These are phyloP conservation scores for Stichodactyla mertensii DNA, from an alignment of 64 coral and sea anemone species.

Conservation along the genomic window DNA sequence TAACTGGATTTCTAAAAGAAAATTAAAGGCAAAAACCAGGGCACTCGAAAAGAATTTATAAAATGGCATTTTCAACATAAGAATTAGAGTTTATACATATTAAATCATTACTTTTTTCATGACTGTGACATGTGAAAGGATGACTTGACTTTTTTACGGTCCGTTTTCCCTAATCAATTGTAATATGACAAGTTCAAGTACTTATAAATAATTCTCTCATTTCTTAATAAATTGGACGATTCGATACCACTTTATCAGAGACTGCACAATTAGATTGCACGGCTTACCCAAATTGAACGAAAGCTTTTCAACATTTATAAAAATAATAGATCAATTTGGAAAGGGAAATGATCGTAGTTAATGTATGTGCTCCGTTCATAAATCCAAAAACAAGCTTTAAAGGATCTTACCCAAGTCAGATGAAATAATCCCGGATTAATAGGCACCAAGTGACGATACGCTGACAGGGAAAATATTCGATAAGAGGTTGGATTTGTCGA, in stretches of 20 bases:
- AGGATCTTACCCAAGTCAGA: conserved; percentile 25
- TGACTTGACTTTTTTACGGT: conserved; percentile 18
- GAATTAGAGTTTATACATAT: conserved; percentile 8
- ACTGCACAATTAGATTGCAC: neutral
- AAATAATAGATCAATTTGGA: conserved; percentile 21
- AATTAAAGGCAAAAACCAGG: neutral
- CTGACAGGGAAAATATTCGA: conserved; percentile 55
- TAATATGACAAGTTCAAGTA: conserved; percentile 35
- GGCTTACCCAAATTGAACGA: conserved; percentile 20
- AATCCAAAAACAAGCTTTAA: conserved; percentile 31
- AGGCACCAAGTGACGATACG: conserved; percentile 40
- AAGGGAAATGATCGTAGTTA: conserved; percentile 24
- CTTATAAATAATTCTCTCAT: conserved; percentile 35
- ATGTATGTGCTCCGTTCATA: conserved; percentile 13
- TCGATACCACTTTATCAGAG: conserved; percentile 22
- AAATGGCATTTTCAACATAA: neutral
- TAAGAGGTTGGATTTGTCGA: conserved; percentile 59
- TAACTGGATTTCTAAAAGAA: neutral
- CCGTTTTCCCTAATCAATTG: conserved; percentile 24
- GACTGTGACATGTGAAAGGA: conserved; percentile 10
- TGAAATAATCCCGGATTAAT: conserved; percentile 62
- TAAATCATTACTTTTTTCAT: conserved; percentile 16
- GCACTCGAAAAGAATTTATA: neutral
- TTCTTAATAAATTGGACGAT: conserved; percentile 31
- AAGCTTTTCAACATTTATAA: neutral